phyloP scores from a whole-genome alignment of 2,888 invertebrate genomes.

The Euzophera pinguis region DNA sequence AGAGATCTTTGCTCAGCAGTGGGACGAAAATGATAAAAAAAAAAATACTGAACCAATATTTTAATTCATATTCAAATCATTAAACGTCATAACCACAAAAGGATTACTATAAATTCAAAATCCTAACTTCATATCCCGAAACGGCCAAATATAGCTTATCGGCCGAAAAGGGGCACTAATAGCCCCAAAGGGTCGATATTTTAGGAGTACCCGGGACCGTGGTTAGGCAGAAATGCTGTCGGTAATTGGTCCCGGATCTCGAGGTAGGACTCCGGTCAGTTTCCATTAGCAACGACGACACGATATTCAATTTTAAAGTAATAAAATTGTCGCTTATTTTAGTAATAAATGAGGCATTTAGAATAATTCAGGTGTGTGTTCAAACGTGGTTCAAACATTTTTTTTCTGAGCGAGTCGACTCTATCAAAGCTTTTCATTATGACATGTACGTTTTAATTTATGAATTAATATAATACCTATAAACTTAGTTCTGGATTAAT shows the following conservation, averaged over 20 bases:
- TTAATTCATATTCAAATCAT: slow-evolving; percentile 8
- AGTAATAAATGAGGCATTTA: too few species aligned
- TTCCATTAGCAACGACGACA: not conserved
- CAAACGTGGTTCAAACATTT: too few species aligned
- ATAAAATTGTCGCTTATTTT: too few species aligned
- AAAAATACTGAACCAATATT: too few species aligned
- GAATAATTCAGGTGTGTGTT: too few species aligned
- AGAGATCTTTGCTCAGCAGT: too few species aligned
- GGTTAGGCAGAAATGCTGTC: slow-evolving; percentile 39
- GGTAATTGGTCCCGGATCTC: slow-evolving; percentile 59
- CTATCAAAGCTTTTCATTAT: too few species aligned
- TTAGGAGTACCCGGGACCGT: slow-evolving; percentile 47
- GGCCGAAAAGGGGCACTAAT: slow-evolving; percentile 60
- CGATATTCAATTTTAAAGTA: not conserved
- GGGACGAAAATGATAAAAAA: too few species aligned
- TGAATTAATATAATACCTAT: too few species aligned
- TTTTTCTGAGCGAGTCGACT: too few species aligned
- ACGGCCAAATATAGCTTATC: slow-evolving; percentile 61
- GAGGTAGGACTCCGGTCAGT: slow-evolving; percentile 12
- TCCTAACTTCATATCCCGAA: slow-evolving; percentile 49
- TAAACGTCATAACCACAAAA: slow-evolving; percentile 17
- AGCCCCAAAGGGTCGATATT: slow-evolving; percentile 69
- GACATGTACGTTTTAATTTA: too few species aligned
- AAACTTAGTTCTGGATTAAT: too few species aligned
- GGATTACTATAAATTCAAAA: slow-evolving; percentile 33